phyloP scores from a whole-genome alignment of 2,113 vertebrate genomes.

The Maccullochella peelii region DNA sequence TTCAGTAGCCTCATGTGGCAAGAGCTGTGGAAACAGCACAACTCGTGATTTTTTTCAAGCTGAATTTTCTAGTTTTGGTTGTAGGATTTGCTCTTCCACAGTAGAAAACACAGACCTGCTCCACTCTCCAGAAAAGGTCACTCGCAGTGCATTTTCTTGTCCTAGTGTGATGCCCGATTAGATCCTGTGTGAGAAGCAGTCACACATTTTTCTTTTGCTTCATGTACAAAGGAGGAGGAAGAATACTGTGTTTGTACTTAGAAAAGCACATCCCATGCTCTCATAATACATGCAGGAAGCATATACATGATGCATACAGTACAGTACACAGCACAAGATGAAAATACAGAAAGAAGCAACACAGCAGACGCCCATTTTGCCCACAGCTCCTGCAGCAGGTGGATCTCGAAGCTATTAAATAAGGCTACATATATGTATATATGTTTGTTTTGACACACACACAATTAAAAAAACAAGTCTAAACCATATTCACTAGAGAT shows the following conservation, averaged over 20 bases:
- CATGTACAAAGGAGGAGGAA: neutral
- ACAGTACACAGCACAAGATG: neutral
- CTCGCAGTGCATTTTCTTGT: neutral
- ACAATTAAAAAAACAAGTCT: neutral
- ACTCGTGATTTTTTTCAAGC: slow-evolving; percentile 6
- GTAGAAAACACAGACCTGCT: neutral
- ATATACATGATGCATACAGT: neutral
- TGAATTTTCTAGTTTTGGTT: neutral
- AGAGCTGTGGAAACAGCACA: neutral
- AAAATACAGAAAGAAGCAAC: neutral
- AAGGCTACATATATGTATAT: neutral
- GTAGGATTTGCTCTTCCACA: neutral
- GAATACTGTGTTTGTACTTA: neutral
- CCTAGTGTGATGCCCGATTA: neutral
- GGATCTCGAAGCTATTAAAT: neutral
- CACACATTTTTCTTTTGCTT: slow-evolving; percentile 3
- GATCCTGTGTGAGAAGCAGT: neutral
- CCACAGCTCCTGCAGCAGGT: neutral
- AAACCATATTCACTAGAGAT: neutral
- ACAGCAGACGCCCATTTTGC: neutral
- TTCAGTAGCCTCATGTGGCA: neutral
- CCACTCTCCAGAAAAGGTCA: neutral
- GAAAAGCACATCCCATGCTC: neutral
- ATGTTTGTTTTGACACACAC: neutral
- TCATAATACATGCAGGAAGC: slow-evolving; percentile 20